Conservation (phyloP, 2,888 invertebrate species). For the Acanthococcus lagerstroemiae region DNA sequence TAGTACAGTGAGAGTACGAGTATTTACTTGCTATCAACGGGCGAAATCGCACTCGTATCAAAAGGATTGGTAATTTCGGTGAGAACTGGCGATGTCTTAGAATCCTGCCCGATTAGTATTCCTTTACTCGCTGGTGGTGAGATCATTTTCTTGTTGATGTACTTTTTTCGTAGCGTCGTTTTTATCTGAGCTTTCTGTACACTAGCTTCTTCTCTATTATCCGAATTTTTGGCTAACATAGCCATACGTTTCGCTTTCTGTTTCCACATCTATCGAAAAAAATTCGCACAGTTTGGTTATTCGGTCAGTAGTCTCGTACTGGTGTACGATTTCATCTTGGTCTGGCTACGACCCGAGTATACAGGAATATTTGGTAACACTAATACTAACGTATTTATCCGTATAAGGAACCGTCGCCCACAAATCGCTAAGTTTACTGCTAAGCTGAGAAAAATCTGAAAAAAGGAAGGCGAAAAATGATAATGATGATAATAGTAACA, state of each 20-base stretch:
- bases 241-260: constrained; percentile 32
- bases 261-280: constrained; percentile 32
- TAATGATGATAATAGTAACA: no score
- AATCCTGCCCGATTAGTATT: no score
- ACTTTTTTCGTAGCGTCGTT: constrained; percentile 17
- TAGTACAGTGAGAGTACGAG: neutral
- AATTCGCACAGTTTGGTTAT: neutral
- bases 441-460: constrained; percentile 67
- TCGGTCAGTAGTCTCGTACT: neutral
- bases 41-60: neutral
- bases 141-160: constrained; percentile 12
- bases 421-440: constrained; percentile 73
- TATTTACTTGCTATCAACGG: constrained; percentile 3
- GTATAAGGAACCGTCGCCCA: constrained; percentile 66
- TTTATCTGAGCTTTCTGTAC: constrained; percentile 18
- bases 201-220: constrained; percentile 20
- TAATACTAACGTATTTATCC: constrained; percentile 46
- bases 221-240: constrained; percentile 15
- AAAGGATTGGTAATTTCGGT: constrained; percentile 6
- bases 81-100: neutral
- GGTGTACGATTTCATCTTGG: no score
- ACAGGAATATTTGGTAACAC: neutral
- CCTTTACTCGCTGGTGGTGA: neutral
- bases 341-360: no score
- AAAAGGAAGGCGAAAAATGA: no score